phyloP scores from a whole-genome alignment of 1,140 invertebrate genomes.

The Oppia nitens region DNA sequence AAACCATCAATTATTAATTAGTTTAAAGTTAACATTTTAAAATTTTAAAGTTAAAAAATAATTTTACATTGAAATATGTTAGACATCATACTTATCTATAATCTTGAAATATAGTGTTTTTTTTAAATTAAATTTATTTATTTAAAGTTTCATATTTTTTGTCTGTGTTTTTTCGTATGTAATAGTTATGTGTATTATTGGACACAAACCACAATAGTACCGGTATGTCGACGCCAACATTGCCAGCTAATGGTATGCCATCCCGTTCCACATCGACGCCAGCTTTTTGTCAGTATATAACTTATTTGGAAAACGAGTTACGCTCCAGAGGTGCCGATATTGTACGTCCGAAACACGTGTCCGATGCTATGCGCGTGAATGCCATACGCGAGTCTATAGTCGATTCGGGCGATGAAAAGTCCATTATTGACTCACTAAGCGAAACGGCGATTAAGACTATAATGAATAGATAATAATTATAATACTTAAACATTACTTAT shows the following conservation, averaged over 20 bases:
- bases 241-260: not conserved
- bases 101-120: no score
- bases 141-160: no score
- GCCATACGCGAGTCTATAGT: not conserved
- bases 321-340: not conserved
- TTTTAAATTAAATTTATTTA: no score
- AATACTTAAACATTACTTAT: no score
- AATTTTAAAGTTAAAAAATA: no score
- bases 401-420: conserved; percentile 1
- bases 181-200: not conserved
- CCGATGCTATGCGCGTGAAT: conserved; percentile 1
- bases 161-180: not conserved
- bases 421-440: conserved; percentile 5
- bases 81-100: no score
- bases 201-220: not conserved
- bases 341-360: conserved; percentile 2
- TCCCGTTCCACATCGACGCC: not conserved
- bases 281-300: conserved; percentile 5
- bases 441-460: conserved; percentile 12
- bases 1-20: no score
- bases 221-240: no score
- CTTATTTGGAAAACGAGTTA: conserved; percentile 9
- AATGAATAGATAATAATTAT: conserved; percentile 8
- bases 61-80: no score
- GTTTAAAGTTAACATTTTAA: no score